A percentile compares a stretch with the other conserved stretches of the same genome.
Evolutionary conservation across 1,140 invertebrate species (phyloP).

Genomic region (Rhynchophorus ferrugineus): DNA sequence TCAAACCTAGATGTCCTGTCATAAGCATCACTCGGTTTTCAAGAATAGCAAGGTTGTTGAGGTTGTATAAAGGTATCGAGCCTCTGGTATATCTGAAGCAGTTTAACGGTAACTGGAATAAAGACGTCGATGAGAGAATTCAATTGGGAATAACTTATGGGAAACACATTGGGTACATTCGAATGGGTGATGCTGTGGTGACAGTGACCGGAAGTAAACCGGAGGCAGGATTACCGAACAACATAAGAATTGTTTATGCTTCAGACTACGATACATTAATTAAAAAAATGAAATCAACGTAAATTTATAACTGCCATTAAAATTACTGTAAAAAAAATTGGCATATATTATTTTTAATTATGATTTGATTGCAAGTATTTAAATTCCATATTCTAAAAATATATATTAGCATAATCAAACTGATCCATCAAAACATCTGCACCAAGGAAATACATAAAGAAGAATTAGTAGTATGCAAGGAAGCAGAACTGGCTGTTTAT

Average conservation of each 20-base stretch:
- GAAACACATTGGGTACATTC: conserved; percentile 52
- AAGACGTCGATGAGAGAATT: conserved; percentile 64
- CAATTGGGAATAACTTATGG: conserved; percentile 58
- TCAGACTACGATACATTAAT: conserved; percentile 34
- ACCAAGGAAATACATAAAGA: too few relatives aligned
- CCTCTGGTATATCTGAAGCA: conserved; percentile 25
- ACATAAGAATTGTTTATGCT: conserved; percentile 57
- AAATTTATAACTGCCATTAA: too few relatives aligned
- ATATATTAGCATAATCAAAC: too few relatives aligned
- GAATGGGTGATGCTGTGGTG: conserved; percentile 57
- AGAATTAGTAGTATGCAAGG: too few relatives aligned
- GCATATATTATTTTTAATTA: too few relatives aligned
- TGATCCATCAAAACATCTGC: too few relatives aligned
- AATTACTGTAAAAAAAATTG: too few relatives aligned
- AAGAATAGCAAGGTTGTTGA: conserved; percentile 63
- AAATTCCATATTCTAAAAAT: too few relatives aligned
- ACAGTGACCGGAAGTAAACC: conserved; percentile 63
- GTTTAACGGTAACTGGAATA: conserved; percentile 26
- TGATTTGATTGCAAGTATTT: too few relatives aligned
- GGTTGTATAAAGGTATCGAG: conserved; percentile 64
- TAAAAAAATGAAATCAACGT: conserved; percentile 10
- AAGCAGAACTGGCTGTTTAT: too few relatives aligned
- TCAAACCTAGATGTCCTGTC: conserved; percentile 75
- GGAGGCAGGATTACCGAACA: conserved; percentile 66
- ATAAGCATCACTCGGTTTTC: conserved; percentile 70